A percentile compares a stretch with the other conserved stretches of the same genome.
Conservation (phyloP, 2,797 vertebrate species). For the Pogoniulus pusillus region DNA sequence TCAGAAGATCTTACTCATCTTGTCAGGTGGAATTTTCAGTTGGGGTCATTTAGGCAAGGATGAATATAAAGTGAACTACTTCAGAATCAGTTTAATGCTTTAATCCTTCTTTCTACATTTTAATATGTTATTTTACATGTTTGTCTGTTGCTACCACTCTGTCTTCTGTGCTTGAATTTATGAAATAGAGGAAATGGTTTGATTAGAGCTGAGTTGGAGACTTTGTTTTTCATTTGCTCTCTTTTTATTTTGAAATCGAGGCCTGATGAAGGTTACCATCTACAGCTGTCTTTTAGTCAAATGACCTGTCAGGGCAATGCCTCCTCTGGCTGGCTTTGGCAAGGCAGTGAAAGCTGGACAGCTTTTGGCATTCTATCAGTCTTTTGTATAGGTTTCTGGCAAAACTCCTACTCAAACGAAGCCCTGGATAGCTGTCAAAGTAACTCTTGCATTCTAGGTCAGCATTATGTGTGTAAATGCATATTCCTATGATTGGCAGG, state of each 20-base stretch:
- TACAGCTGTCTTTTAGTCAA: not conserved
- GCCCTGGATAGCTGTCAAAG: not conserved
- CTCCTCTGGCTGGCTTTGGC: not conserved
- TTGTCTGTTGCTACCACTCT: not conserved
- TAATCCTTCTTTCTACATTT: not conserved
- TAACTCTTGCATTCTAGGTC: not conserved
- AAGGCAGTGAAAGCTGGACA: not conserved
- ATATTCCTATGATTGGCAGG: not conserved
- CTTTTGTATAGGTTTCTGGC: not conserved
- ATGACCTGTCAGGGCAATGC: not conserved
- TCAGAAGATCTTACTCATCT: not conserved
- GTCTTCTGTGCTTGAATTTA: not conserved
- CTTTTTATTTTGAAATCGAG: not conserved
- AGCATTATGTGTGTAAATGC: not conserved
- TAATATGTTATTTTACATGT: not conserved
- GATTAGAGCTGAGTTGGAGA: not conserved
- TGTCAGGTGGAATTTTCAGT: not conserved
- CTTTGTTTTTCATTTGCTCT: not conserved
- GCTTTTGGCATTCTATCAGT: not conserved
- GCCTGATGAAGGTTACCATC: not conserved
- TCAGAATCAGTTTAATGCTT: not conserved
- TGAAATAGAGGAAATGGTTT: not conserved
- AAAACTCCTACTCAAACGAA: not conserved
- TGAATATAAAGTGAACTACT: not conserved
- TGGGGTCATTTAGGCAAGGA: not conserved